Evolutionary conservation across 2,888 invertebrate genomes (phyloP).

Genomic region (Apocheima hispidaria): DNA sequence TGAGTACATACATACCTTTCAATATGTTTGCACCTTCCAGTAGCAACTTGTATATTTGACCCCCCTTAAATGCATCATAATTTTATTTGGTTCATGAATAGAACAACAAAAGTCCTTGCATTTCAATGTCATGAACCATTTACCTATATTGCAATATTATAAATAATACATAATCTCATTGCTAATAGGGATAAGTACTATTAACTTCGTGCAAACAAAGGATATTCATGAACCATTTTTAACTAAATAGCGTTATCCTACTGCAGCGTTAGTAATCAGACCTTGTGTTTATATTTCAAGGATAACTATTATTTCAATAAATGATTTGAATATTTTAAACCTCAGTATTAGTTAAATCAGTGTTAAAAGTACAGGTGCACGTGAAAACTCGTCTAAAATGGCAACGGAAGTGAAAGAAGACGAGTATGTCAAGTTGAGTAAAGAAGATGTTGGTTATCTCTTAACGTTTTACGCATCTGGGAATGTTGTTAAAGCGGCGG

Average conservation of each 20-base stretch:
- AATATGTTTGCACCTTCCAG: no score
- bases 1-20: no score
- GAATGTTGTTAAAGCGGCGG: constrained; percentile 53
- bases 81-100: background rate
- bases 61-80: background rate
- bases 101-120: background rate
- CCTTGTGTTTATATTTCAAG: constrained; percentile 24
- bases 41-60: no score
- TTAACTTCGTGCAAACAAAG: constrained; percentile 5
- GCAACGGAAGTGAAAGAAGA: constrained; percentile 66
- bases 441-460: constrained; percentile 65
- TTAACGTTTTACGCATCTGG: constrained; percentile 61
- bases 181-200: constrained; percentile 20
- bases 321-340: constrained; percentile 1
- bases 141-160: background rate
- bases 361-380: constrained; percentile 18
- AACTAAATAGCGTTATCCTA: constrained; percentile 17
- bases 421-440: constrained; percentile 60
- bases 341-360: constrained; percentile 8
- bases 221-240: constrained; percentile 8
- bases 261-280: constrained; percentile 9
- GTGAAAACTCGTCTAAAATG: constrained; percentile 52
- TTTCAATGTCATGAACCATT: background rate
- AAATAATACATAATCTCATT: background rate
- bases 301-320: constrained; percentile 11